Evolutionary conservation across 2,888 invertebrate genomes (phyloP), one percentile per base, ranked within the genome.

Genomic region (Pinctada fucata): DNA sequence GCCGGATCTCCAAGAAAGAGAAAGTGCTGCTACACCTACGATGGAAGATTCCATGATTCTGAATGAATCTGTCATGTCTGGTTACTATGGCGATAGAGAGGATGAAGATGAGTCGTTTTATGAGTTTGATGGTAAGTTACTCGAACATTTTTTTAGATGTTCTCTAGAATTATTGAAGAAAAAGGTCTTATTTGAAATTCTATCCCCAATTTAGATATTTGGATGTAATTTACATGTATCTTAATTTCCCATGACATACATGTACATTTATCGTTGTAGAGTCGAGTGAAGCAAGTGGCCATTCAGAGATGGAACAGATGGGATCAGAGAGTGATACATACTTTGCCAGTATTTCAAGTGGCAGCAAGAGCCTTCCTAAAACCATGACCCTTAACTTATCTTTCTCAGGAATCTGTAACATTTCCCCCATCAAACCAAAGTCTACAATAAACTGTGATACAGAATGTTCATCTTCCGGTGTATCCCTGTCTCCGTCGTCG

Each of bases 1-100:
- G 48, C 71, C 67, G 13, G 49, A 67, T 66, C 45, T 75, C 6
- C 68, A 75, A 63, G 79, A 71, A 31, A 71, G 78, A 67, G 78
- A 78, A 63, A 69, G 50, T 78, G 71, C 78, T 2, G 78, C 78
- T 4, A 88, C 88, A 10, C 86, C 88, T 10, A 79, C 85, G 3
- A 51, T 83, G 31, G 82, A 84, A 47, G 75, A 81, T 48, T 80
- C 79, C 31, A 48, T 74, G 48, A 77, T 78, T 13, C 67, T 86
- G 79, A 87, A 89, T 77, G 88, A 87, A 13, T 88, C 89, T 2
- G 81, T 85, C 47, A 71, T 88, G 72, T 89, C 89, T 5, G 90
- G 90, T 4, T 91, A 90, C 71, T 89, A 89, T 31, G 90, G 89
- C 1, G 91, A 91, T 73, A 75, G 82, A 51, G 91, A 91, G 72